phyloP scores from a whole-genome alignment of 2,113 vertebrate species.

The Fulica atra region DNA sequence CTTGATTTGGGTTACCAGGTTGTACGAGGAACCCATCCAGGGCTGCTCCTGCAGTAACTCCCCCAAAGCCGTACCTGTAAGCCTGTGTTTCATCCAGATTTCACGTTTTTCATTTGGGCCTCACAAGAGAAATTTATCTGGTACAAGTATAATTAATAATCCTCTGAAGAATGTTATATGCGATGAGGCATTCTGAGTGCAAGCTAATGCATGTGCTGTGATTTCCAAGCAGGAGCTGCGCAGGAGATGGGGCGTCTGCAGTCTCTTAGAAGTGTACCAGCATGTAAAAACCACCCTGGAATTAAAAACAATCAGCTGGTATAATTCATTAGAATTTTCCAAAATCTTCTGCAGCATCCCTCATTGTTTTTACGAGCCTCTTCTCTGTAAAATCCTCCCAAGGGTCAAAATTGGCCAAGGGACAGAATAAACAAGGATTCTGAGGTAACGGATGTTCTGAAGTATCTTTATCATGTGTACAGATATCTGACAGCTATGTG shows the following conservation, averaged over 20 bases:
- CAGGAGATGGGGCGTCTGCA: accelerated
- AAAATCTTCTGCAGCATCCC: neutral
- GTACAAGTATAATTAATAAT: neutral
- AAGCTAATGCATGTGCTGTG: accelerated
- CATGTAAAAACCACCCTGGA: neutral
- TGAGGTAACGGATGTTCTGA: neutral
- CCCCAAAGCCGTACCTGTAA: neutral
- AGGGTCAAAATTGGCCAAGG: neutral
- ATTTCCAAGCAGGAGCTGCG: neutral
- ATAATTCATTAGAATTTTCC: neutral
- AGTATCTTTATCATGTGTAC: neutral
- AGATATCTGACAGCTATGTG: neutral
- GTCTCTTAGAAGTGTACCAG: neutral
- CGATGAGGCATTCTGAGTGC: neutral
- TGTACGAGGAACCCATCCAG: neutral
- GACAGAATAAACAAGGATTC: neutral
- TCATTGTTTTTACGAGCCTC: neutral
- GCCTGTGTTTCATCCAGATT: neutral
- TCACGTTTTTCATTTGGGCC: neutral
- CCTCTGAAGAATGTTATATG: neutral
- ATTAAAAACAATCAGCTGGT: neutral
- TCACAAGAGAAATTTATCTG: neutral
- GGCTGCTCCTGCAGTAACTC: neutral
- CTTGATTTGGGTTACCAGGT: neutral
- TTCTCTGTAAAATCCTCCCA: neutral